Percentiles rank a stretch among this genome's conserved stretches.
These are phyloP conservation scores for Aporophyla lueneburgensis DNA, from an alignment of 2,888 invertebrate species.

Conservation along the genomic window DNA sequence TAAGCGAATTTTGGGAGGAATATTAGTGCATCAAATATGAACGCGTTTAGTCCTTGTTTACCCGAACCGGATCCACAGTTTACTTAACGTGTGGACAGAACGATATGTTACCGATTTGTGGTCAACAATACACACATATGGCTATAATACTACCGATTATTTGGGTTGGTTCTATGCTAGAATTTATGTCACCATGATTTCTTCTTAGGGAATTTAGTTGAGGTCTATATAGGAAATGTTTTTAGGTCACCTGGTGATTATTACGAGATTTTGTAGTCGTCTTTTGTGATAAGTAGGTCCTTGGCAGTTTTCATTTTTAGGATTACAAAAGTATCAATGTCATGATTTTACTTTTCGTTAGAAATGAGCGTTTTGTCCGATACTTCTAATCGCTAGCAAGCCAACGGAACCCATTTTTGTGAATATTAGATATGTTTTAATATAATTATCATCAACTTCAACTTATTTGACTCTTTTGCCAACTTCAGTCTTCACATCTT, in stretches of 20 bases:
- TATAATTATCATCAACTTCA: background rate
- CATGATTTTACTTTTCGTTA: background rate
- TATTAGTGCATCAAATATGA: background rate
- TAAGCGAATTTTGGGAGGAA: background rate
- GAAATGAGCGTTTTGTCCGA: background rate
- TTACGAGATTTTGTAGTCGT: background rate
- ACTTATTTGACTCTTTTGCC: constrained; percentile 14
- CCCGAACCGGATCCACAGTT: constrained; percentile 17
- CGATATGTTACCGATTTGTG: constrained; percentile 15
- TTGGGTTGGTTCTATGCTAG: background rate
- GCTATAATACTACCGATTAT: background rate
- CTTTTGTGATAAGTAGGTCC: background rate
- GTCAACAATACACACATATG: background rate
- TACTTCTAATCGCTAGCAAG: background rate
- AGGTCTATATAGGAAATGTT: too few relatives aligned
- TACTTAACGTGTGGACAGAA: constrained; percentile 29
- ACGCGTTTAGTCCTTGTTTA: constrained; percentile 13
- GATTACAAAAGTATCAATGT: background rate
- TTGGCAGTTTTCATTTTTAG: background rate
- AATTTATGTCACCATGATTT: background rate
- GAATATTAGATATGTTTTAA: background rate
- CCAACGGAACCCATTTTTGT: background rate
- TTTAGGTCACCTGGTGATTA: background rate
- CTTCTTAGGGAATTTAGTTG: background rate
- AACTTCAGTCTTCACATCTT: constrained; percentile 39